Evolutionary conservation across 2,113 vertebrate genomes (phyloP), one percentile per base, ranked within the genome.

Genomic region (Epinephelus cyanopodus): DNA sequence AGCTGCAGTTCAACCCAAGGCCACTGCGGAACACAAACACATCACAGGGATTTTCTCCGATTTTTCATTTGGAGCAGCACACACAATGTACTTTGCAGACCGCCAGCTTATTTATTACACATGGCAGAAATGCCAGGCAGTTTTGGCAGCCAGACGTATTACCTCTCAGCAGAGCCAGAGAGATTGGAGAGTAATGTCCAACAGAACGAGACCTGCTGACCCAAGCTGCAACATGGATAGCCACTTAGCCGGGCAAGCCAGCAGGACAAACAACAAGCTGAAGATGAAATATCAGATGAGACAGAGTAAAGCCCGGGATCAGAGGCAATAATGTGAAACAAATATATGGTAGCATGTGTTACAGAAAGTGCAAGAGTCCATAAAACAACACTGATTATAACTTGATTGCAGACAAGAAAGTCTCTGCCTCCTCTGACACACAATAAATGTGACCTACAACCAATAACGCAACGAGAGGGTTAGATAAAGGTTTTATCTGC

Each of bases 41-140:
- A 94, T 95, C 92, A 91, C 92, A 90, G 81, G 87, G 92, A 93
- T 93, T 91, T 93, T 93, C 89, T 87, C 88, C n/a, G 79, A 93
- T 94, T 93, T 94, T 93, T 95, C 93, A 95, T 94, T 92, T 85
- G 91, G 88, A 93, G 85, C 85, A 71, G 87, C 85, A 89, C 81
- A 93, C 90, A 93, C 87, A 92, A 89, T 89, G 86, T 83, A 87
- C 90, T 89, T 87, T 79, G 87, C 90, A 83, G 91, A 86, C 85
- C 77, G 86, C 90, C 89, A 90, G 90, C 91, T 93, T 93, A 95
- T 96, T 95, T 95, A 95, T 93, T 92, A 94, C 92, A 93, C 89
- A 93, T 91, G 93, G 91, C 91, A 90, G 87, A 94, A 95, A 94
- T 93, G 93, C 88, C 94, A 93, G 90, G 92, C 89, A 53, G 89